Conservation (phyloP, 1,140 invertebrate genomes). For the Neocloeon triangulifer region DNA sequence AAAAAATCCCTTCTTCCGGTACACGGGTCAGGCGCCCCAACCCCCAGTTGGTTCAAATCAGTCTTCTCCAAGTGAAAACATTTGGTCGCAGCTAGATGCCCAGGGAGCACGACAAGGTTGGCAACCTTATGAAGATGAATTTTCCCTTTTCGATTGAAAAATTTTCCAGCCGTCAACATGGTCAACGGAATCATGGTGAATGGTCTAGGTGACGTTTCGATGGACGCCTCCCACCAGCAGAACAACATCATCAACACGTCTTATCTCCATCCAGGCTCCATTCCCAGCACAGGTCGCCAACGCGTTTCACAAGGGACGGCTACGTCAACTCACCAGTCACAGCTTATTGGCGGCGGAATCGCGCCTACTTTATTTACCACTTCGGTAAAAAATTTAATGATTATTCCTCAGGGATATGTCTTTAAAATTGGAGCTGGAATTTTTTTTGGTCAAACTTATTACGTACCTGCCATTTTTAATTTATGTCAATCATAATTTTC, state of each 20-base stretch:
- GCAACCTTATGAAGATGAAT: too few species aligned
- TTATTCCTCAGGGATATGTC: too few species aligned
- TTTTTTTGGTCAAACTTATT: too few species aligned
- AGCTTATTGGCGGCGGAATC: constrained; percentile 48
- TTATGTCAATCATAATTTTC: too few species aligned
- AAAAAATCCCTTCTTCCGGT: constrained; percentile 97
- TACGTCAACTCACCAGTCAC: constrained; percentile 35
- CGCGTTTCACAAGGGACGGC: constrained; percentile 27
- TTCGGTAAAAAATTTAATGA: too few species aligned
- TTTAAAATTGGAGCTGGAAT: too few species aligned
- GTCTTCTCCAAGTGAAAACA: constrained; percentile 75
- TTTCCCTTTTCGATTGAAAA: too few species aligned
- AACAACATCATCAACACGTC: constrained; percentile 17
- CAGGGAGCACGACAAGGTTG: constrained; percentile 36
- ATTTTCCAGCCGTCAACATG: constrained; percentile 52
- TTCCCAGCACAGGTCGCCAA: constrained; percentile 33
- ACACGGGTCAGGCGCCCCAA: constrained; percentile 65
- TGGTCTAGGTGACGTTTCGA: constrained; percentile 45
- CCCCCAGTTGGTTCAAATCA: constrained; percentile 74
- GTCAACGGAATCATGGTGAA: constrained; percentile 61
- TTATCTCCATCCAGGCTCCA: constrained; percentile 33
- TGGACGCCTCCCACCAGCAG: constrained; percentile 29
- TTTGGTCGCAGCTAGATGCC: constrained; percentile 67
- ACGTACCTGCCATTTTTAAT: too few species aligned
- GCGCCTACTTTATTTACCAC: constrained; percentile 40